Evolutionary conservation across 2,888 invertebrate genomes (phyloP), one percentile per base, ranked within the genome.

Genomic region (Himalopsyche anomala): DNA sequence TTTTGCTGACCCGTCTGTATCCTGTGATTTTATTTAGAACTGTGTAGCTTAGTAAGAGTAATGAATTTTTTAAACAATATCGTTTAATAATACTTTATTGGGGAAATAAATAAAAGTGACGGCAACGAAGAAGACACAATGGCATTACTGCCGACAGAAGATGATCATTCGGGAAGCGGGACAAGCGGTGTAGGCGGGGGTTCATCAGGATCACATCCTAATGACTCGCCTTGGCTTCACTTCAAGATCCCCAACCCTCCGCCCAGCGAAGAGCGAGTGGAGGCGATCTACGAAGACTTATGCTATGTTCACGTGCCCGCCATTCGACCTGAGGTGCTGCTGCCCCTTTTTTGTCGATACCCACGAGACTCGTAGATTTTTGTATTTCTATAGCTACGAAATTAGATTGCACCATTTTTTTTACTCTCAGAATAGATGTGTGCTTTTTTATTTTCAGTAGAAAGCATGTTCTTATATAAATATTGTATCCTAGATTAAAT

Each of bases 251-350:
- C 95, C 88, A 94, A 92, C 90, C 93, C 93, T 81, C 90, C 91
- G 69, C 89, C 87, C 6, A 92, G 92, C 90, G 95, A 94, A 91
- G 95, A 95, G 90, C 92, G 95, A 89, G 96, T 96, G 90, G 96
- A 97, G 91, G 96, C 96, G 92, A 96, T 97, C 90, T 97, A 97
- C 91, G 97, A 97, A 92, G 97, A 97, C 92, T 94, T 97, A 89
- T 97, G 97, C 94, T 97, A 96, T 92, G 96, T 97, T 91, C 96
- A 96, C 91, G 96, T 97, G 92, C 94, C 96, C 89, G 94, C 95
- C 89, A 92, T 94, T 89, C 92, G 93, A 91, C 94, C 95, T 89
- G 96, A 96, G 96, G 96, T 96, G 91, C 79, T 87, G 86, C 85
- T 55, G 88, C 80, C 51, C 81, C 38, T 38, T 36, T 74, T 74